Evolutionary conservation across 1,140 invertebrate genomes (phyloP), one percentile per base, ranked within the genome.

Genomic region (Dinothrombium tinctorium): DNA sequence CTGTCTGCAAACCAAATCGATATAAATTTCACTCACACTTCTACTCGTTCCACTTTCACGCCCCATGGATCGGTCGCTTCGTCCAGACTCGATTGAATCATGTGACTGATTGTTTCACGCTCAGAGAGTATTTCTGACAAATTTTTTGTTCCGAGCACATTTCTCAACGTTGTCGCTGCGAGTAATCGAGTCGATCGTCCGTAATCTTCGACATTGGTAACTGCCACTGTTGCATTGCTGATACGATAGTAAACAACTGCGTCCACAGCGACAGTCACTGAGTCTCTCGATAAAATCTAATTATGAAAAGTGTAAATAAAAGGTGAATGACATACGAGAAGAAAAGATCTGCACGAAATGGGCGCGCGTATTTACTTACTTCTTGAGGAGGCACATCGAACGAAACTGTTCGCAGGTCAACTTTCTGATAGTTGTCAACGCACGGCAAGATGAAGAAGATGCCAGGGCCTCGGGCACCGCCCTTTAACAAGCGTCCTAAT

Each of bases 191-290:
- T 61, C 4, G 50, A 61, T 19, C 56, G 49, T 20, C 49, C 50
- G 24, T 57, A 68, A 50, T 70, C 63, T 51, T 69, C 64, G 19
- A 70, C 67, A 53, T 71, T 70, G 43, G 66, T 66, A 25, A 69
- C 64, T 15, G 69, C 69, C 42, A 68, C 60, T 4, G 64, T 68
- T 0, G 71, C 67, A 51, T 69, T 66, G 47, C 56, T 62, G 26
- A 72, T 65, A 21, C 68, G 56, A 52, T 70, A 73, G 53, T 71
- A 73, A 12, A 74, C 69, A 12, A 71, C 67, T 24, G 65, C 69
- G 46, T 71, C 68, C 25, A 89, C 83, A 6, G 75, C 74, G 0
- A 89, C 82, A 0, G 83, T 92, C 2, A 90, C 83, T 1, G 77
- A 82, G 57, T 92, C 86, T 60, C 80, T 77, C 2, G 80, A 83